Conservation (phyloP, 1,140 invertebrate genomes). For the Brachionus rotundiformis region DNA sequence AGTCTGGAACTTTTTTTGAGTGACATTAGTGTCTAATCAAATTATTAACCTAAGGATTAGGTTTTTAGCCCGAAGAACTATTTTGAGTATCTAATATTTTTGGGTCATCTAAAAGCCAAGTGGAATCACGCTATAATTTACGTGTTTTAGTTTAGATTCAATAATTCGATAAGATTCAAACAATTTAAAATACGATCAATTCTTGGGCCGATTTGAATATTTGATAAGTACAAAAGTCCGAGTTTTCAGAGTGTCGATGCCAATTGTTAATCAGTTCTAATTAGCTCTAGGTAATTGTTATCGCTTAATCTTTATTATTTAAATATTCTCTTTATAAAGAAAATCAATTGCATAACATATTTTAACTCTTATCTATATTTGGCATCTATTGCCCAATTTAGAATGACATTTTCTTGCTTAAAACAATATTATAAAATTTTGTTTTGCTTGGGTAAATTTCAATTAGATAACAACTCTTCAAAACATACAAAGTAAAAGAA, state of each 20-base stretch:
- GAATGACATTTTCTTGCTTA: constrained; percentile 28
- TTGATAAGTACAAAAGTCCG: constrained; percentile 32
- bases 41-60: not conserved
- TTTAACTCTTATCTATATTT: not conserved
- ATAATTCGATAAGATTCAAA: constrained; percentile 3
- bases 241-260: not conserved
- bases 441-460: not conserved
- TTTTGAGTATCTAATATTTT: not conserved
- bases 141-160: constrained; percentile 36
- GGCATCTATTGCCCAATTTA: constrained; percentile 8
- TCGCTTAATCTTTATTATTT: constrained; percentile 18
- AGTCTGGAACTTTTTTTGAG: not conserved
- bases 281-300: constrained; percentile 1
- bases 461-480: constrained; percentile 25
- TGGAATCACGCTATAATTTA: constrained; percentile 41
- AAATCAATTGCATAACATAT: constrained; percentile 41
- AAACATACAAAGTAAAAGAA: not conserved
- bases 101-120: not conserved
- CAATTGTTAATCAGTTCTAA: constrained; percentile 5
- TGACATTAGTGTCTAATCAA: not conserved
- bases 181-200: not conserved
- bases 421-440: not conserved
- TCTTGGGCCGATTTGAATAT: not conserved
- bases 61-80: not conserved
- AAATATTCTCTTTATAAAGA: not conserved